A percentile compares a stretch with the other conserved stretches of the same genome.
Conservation (phyloP, 2,113 vertebrate species). For the Macquaria australasica region DNA sequence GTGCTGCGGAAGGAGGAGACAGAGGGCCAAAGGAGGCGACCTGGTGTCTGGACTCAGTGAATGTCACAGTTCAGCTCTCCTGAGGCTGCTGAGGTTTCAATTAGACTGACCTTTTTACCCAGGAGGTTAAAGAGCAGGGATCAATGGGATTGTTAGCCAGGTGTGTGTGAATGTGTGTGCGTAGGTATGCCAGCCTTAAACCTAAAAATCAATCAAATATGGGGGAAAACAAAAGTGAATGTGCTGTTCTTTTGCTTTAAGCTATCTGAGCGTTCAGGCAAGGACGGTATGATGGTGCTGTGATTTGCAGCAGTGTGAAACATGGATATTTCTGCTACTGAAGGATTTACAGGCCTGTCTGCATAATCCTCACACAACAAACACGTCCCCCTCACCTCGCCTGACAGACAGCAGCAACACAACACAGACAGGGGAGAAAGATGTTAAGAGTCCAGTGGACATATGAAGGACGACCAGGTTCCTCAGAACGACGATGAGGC, state of each 20-base stretch:
- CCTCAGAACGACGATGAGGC: conserved; percentile 45
- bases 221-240: neutral
- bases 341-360: conserved; percentile 55
- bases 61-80: conserved; percentile 59
- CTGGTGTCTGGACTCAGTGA: conserved; percentile 35
- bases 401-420: conserved; percentile 39
- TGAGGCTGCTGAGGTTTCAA: conserved; percentile 61
- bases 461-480: conserved; percentile 49
- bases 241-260: neutral
- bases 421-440: conserved; percentile 23
- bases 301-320: conserved; percentile 26
- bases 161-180: conserved; percentile 13
- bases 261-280: conserved; percentile 17
- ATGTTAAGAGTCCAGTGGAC: conserved; percentile 26
- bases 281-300: conserved; percentile 13
- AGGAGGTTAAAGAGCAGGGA: conserved; percentile 49
- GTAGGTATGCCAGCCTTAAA: neutral
- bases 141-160: conserved; percentile 36
- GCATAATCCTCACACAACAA: conserved; percentile 48
- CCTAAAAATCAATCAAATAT: conserved; percentile 21
- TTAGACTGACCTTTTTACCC: conserved; percentile 58
- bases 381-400: conserved; percentile 8
- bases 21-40: conserved; percentile 43
- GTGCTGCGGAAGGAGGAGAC: conserved; percentile 22
- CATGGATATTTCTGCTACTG: conserved; percentile 49